Base-by-base conservation (phyloP, 2,113 vertebrate genomes). In the Campylomormyrus tamandua region DNA sequence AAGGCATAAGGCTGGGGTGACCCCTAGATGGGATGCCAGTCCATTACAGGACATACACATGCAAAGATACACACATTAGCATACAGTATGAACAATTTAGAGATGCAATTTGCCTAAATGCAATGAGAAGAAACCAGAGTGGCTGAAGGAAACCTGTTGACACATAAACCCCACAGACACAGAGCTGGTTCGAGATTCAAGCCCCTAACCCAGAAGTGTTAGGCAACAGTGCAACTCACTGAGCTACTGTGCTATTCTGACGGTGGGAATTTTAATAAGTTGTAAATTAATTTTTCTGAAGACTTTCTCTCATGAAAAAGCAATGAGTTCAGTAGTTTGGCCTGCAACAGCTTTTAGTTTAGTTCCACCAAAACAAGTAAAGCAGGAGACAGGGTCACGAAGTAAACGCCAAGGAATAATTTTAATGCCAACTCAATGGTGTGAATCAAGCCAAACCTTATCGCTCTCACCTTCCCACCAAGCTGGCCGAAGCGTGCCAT, bases 401-500 rank as follows among this genome's bases (percentile, higher is more conserved):
- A 15, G 15, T 5, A 39, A 77, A 31, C 1, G 15, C 74, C 74
- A 39, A 17, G 35, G 74, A 80, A 42, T 80, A 19, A 80, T 19
- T 17, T 17, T 42, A 19, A 11, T 42, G 74, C 74, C 31, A 80
- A 42, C 17, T 39, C 45, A 24, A 24, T 15, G 87, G n/a, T 46
- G 9, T n/a, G 56, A 21, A 49, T 42, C 35, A n/a, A 11, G 10
- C 35, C 17, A 31, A 9, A 3, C 56, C 52, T 45, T 24, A 48
- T 88, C 31, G 49, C 58, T 56, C 95, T 96, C 93, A 99, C 98
- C 96, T 99, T 99, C 92, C 98, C 98, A 92, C 95, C 95, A 83
- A 99, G 95, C 83, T 98, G 96, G 92, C 98, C 98, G 80, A 95
- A 97, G 90, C 96, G 97, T 91, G 98, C 97, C 98, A 98, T 98